Base-by-base conservation (phyloP, 23 tunicate genomes). In the Styela clava region DNA sequence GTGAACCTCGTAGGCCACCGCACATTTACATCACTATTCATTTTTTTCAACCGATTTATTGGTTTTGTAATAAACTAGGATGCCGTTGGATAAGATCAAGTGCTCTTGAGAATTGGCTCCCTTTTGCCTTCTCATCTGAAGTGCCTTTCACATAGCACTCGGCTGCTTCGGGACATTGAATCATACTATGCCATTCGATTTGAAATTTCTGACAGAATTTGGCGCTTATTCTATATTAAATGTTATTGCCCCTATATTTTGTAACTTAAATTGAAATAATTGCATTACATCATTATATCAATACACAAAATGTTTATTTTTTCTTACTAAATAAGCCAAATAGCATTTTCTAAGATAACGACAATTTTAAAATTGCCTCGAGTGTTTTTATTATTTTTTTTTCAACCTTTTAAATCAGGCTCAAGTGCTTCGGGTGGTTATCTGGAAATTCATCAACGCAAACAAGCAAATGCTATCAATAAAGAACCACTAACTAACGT, bases 391-490 rank as follows among this genome's bases (percentile, higher is more conserved):
- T 44, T 44, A 5, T 44, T 44, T 44, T 44, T 12, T 44, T 44
- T 44, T 44, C 56, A 44, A 44, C 56, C 7, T 44, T 44, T 44
- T 44, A 7, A 44, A 44, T 44, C 56, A 44, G 56, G 56, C 56
- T 44, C 56, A 12, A 44, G 56, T 44, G 56, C 56, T 44, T 44
- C 56, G 12, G 77, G 77, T 32, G 77, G 77, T 1, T 76, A 76
- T 27, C 65, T 76, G 21, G 81, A 76, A 29, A 52, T 76, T 0
- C 81, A 76, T 29, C 81, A 76, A 29, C 52, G 81, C 22, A 76
- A 76, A 29, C 65, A 44, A 23, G 81, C 81, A 26, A 76, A 52
- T 76, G 81, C 64, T 7, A 64, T 27, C 64, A 33, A 73, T 61
- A 76, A 76, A 44, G 65, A 52, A 33, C 31, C 64, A 44, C 2